Evolutionary conservation across 1,140 invertebrate species (phyloP).

Genomic region (Amphibalanus amphitrite): DNA sequence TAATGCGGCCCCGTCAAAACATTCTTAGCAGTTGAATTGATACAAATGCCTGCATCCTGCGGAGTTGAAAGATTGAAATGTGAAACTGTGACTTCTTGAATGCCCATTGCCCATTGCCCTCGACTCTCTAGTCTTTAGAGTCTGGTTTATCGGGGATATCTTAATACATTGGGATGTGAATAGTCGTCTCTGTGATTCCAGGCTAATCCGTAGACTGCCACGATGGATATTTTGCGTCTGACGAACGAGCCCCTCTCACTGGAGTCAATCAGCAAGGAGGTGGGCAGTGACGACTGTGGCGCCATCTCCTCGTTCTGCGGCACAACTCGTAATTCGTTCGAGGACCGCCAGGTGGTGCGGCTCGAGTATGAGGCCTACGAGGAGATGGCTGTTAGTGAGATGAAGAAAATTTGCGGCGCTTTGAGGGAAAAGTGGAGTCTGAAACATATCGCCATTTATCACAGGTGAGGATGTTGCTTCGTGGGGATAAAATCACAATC

Average conservation of each 20-base stretch:
- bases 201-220: no score
- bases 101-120: no score
- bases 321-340: conserved; percentile 76
- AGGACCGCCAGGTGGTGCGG: conserved; percentile 56
- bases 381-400: conserved; percentile 69
- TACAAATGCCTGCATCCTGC: no score
- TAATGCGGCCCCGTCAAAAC: no score
- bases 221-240: conserved; percentile 42
- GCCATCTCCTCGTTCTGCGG: conserved; percentile 79
- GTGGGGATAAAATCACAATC: no score
- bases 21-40: no score
- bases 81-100: no score
- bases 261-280: conserved; percentile 43
- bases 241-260: conserved; percentile 45
- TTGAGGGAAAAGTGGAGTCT: conserved; percentile 52
- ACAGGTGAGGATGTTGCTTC: conserved; percentile 34
- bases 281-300: conserved; percentile 55
- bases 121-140: no score
- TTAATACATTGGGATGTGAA: no score
- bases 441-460: conserved; percentile 60
- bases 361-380: conserved; percentile 89
- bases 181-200: no score
- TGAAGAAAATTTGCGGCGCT: conserved; percentile 56
- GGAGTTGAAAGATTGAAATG: no score
- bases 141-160: no score